phyloP scores from a whole-genome alignment of 2,797 vertebrate genomes.

The Mionectes olivaceus region DNA sequence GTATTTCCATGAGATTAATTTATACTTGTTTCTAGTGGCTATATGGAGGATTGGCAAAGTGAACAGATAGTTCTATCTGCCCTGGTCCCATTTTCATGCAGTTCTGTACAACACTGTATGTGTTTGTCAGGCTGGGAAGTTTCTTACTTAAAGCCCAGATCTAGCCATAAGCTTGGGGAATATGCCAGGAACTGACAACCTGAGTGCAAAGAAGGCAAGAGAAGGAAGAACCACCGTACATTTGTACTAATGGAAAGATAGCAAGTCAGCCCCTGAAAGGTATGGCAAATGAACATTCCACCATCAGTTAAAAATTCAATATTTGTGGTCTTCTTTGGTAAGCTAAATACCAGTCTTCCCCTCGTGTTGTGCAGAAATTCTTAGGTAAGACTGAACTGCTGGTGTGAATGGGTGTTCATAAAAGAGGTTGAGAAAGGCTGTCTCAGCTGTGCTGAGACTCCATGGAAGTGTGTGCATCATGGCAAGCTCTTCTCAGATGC shows the following conservation, averaged over 20 bases:
- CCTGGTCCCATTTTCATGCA: not conserved
- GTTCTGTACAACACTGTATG: not conserved
- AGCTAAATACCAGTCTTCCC: not conserved
- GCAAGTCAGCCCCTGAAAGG: not conserved
- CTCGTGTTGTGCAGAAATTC: not conserved
- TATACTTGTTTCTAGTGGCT: not conserved
- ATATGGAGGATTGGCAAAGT: not conserved
- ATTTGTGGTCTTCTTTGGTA: not conserved
- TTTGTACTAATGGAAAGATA: not conserved
- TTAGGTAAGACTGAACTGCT: not conserved
- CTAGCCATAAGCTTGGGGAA: not conserved
- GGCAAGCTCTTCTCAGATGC: not conserved
- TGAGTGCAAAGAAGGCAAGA: not conserved
- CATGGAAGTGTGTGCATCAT: not conserved
- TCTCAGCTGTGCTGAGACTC: not conserved
- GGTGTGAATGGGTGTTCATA: not conserved
- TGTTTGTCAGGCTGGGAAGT: not conserved
- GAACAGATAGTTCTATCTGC: not conserved
- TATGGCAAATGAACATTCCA: not conserved
- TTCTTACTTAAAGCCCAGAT: not conserved
- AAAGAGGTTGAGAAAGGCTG: not conserved
- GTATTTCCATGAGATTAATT: not conserved
- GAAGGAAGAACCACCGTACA: not conserved
- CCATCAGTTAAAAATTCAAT: not conserved
- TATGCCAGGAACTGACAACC: not conserved